Evolutionary conservation across 2,113 vertebrate genomes (phyloP), one percentile per base, ranked within the genome.

Genomic region (Progne subis): DNA sequence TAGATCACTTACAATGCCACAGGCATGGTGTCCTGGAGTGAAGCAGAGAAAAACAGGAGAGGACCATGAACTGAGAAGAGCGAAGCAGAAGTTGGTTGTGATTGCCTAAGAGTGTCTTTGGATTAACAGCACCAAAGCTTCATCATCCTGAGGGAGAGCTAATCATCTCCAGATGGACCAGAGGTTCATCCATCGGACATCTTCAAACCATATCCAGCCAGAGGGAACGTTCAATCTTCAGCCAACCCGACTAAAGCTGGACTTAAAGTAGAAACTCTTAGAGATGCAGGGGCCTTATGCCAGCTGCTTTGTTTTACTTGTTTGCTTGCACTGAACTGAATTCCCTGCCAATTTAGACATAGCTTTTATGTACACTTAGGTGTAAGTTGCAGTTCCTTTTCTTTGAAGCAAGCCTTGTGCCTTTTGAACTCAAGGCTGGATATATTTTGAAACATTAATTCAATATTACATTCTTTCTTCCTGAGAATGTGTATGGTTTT

Each of bases 131-230:
- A 70, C 10, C 43, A 52, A 59, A 47, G 18, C 24, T 34, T 68
- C n/a, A 19, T 74, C 46, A 25, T 44, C n/a, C 44, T 43, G 9
- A 60, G 52, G n/a, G 39, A 55, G 39, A 78, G 17, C 47, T 61
- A 43, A 37, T 68, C 9, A 23, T 37, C 41, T 80, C 37, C 55
- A 53, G 67, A 32, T 47, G 70, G 43, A n/a, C 32, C 21, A 41
- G 52, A 19, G 20, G 18, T 41, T 84, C 43, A 56, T 68, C 49
- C 19, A 23, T 29, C 0, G 0, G n/a, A 46, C 49, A 29, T 28
- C 75, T 93, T 79, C 14, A 2, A 16, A 53, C 41, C 1, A 0
- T 2, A 1, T 67, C 47, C 8, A 8, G 18, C 0, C 0, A 37
- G 9, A 14, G 55, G 57, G 28, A 93, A 15, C 14, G 3, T 49